A percentile compares a stretch with the other conserved stretches of the same genome.
Evolutionary conservation across 2,888 invertebrate species (phyloP).

Genomic region (Dryadula phaetusa): DNA sequence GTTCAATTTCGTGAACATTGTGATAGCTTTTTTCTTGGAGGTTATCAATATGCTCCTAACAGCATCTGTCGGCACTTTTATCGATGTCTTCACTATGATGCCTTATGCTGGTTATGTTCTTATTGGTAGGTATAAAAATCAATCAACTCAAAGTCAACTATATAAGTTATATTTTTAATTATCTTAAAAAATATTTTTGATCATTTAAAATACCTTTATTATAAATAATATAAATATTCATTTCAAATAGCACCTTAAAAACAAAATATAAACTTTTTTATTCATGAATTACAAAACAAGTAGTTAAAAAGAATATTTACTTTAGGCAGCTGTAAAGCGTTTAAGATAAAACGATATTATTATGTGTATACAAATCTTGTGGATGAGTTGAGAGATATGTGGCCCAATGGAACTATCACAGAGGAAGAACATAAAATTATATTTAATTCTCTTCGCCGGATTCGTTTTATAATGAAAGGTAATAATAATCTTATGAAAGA

Average conservation of each 20-base stretch:
- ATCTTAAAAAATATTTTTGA: no score
- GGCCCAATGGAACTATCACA: conserved; percentile 60
- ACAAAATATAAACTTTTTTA: no score
- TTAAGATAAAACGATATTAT: conserved; percentile 64
- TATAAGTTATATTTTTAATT: no score
- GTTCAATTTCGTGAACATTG: conserved; percentile 63
- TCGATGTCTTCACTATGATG: conserved; percentile 67
- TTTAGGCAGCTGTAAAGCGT: conserved; percentile 65
- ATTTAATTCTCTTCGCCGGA: conserved; percentile 51
- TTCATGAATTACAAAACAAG: not conserved
- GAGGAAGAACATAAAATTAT: conserved; percentile 63
- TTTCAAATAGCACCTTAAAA: no score
- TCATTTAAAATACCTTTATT: no score
- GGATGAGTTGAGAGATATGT: conserved; percentile 62
- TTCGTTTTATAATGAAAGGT: conserved; percentile 49
- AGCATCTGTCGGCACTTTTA: conserved; percentile 57
- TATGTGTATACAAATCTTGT: conserved; percentile 62
- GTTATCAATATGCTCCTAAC: conserved; percentile 58
- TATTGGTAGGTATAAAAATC: conserved; percentile 54
- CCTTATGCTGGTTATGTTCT: conserved; percentile 68
- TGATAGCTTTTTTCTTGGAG: conserved; percentile 58
- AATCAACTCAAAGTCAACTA: no score
- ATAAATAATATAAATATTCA: no score
- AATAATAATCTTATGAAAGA: no score
- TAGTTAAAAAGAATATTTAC: not conserved